Percentiles rank a stretch among this genome's conserved stretches.
These are phyloP conservation scores for Acleris laterana DNA, from an alignment of 2,888 invertebrate species.

Conservation along the genomic window DNA sequence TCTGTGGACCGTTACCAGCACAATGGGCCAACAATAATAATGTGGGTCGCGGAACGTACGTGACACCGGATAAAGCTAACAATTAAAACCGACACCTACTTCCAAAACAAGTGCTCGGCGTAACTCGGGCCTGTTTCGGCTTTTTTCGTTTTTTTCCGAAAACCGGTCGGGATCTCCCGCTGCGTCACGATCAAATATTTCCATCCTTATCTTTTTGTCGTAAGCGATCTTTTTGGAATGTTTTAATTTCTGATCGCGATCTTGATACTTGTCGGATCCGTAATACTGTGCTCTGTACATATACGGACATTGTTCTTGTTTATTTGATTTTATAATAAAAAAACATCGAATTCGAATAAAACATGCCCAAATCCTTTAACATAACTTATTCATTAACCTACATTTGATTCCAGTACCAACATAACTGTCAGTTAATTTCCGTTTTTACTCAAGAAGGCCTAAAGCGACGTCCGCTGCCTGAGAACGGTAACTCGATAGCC, in stretches of 20 bases:
- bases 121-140: conserved; percentile 24
- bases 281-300: neutral
- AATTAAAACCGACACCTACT: conserved; percentile 69
- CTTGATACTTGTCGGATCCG: conserved; percentile 19
- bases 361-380: conserved; percentile 1
- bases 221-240: conserved; percentile 34
- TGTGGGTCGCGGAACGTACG: conserved; percentile 73
- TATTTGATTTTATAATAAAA: too few species aligned
- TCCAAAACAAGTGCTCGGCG: conserved; percentile 50
- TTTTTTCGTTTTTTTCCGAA: conserved; percentile 26
- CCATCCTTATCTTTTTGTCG: conserved; percentile 35
- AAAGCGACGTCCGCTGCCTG: conserved; percentile 34
- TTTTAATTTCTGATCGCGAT: conserved; percentile 29
- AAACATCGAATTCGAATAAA: neutral
- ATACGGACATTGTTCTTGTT: neutral
- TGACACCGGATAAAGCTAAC: conserved; percentile 71
- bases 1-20: conserved; percentile 68
- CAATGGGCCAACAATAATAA: conserved; percentile 74
- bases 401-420: conserved; percentile 24
- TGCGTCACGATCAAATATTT: conserved; percentile 37
- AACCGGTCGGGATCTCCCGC: conserved; percentile 35
- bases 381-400: conserved; percentile 29
- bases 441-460: conserved; percentile 30
- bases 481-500: conserved; percentile 60
- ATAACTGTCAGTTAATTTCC: conserved; percentile 26